Base-by-base conservation (phyloP, 2,113 vertebrate genomes). In the Strix aluco region DNA sequence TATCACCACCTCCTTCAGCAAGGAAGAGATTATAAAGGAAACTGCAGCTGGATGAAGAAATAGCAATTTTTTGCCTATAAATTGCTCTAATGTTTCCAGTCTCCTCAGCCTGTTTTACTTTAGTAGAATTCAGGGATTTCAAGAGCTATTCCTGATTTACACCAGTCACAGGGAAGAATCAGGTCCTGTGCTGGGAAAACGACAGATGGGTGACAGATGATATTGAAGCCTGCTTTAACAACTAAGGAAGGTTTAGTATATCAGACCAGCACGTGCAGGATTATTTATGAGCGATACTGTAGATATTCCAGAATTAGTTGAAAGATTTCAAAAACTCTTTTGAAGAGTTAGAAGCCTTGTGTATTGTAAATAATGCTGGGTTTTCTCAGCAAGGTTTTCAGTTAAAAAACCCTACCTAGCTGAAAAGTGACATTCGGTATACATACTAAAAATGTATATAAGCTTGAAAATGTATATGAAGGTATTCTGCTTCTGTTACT, bases 131-230 rank as follows among this genome's bases (percentile, higher is more conserved):
- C 61, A 22, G 72, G 63, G 46, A 32, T 73, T 90, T 90, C n/a
- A 40, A 67, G 69, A 69, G 73, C 77, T 57, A 2, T 61, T 92
- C 61, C 73, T 87, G 83, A 29, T 34, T 89, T 79, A 63, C 30
- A 42, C 14, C 61, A 58, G 63, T 42, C 55, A 16, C 30, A 58
- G 72, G 38, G 70, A 59, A 82, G 78, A 88, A 25, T 40, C 19
- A 5, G 36, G 54, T 75, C 70, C 57, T 21, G 59, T 20, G 73
- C 80, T 75, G 69, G 66, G 65, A 65, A 72, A 25, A 54, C 5
- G 17, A 72, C 95, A 95, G 88, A 95, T 96, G 95, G 94, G 78
- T 94, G 91, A 73, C 91, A 94, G 91, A 96, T 94, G 80, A 95
- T 62, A 38, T 18, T 54, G 92, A 69, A 92, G 25, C 69, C 61